phyloP scores from a whole-genome alignment of 2,113 vertebrate genomes.

The Motacilla tschutschensis region DNA sequence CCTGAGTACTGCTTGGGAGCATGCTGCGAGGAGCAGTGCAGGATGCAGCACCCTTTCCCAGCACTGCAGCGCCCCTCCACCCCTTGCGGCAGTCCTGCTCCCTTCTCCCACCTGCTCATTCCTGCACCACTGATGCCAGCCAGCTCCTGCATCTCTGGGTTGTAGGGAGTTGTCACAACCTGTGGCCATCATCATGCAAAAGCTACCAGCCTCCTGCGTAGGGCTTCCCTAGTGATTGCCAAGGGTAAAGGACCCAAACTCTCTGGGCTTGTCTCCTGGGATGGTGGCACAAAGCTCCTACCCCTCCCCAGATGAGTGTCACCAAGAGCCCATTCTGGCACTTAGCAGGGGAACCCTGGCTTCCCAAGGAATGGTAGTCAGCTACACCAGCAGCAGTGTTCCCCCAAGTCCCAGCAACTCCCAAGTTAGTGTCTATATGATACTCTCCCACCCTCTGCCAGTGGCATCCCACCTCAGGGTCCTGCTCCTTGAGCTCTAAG shows the following conservation, averaged over 20 bases:
- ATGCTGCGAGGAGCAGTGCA: not conserved
- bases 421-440: not conserved
- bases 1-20: not conserved
- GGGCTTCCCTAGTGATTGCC: not conserved
- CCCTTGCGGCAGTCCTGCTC: fast-evolving
- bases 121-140: not conserved
- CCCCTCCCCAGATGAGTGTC: not conserved
- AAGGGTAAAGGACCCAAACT: not conserved
- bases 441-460: not conserved
- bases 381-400: not conserved
- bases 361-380: not conserved
- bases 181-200: not conserved
- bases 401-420: not conserved
- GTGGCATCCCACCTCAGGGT: not conserved
- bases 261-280: not conserved
- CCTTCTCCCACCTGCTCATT: not conserved
- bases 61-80: not conserved
- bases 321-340: not conserved
- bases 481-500: not conserved
- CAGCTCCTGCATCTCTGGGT: not conserved
- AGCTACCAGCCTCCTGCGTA: not conserved
- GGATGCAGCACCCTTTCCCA: not conserved
- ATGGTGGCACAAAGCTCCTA: not conserved
- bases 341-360: not conserved
- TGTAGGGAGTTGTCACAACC: not conserved